phyloP scores from a whole-genome alignment of 2,888 invertebrate genomes.

The Philereme transversata region DNA sequence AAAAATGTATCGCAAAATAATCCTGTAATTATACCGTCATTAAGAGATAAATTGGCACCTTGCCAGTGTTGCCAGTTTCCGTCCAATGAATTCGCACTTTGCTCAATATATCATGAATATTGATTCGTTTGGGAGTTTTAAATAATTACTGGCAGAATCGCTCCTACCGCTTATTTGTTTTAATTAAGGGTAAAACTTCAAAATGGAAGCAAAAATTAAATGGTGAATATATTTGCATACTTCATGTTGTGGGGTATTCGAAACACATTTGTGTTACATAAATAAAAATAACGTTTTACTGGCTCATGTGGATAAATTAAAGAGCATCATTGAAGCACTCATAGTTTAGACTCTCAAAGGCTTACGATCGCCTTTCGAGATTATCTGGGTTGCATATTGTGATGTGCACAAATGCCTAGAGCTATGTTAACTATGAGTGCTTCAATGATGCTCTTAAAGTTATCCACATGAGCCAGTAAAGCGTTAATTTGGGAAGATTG shows the following conservation, averaged over 20 bases:
- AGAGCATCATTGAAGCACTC: no score
- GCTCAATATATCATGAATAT: conserved; percentile 39
- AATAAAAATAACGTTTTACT: no score
- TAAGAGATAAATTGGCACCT: conserved; percentile 30
- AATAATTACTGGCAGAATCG: conserved; percentile 34
- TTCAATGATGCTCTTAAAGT: no score
- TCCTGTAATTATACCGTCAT: conserved; percentile 31
- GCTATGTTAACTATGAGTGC: no score
- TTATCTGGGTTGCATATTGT: no score
- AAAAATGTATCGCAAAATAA: conserved; percentile 22
- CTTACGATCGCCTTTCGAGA: no score
- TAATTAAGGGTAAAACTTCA: conserved; percentile 30
- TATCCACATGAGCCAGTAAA: no score
- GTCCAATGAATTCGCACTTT: conserved; percentile 33
- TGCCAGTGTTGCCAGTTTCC: conserved; percentile 29
- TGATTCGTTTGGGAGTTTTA: conserved; percentile 37
- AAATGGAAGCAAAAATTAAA: conserved; percentile 24
- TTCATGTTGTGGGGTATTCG: conserved; percentile 8
- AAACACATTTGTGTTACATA: conserved; percentile 2
- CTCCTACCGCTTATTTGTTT: conserved; percentile 35
- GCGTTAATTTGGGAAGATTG: no score
- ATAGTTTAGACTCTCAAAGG: no score
- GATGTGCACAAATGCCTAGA: no score
- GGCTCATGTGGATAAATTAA: no score
- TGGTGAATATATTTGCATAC: conserved; percentile 23